These are phyloP conservation scores for Sorex fumeus DNA, from an alignment of 2,113 vertebrate genomes.

Conservation along the genomic window DNA sequence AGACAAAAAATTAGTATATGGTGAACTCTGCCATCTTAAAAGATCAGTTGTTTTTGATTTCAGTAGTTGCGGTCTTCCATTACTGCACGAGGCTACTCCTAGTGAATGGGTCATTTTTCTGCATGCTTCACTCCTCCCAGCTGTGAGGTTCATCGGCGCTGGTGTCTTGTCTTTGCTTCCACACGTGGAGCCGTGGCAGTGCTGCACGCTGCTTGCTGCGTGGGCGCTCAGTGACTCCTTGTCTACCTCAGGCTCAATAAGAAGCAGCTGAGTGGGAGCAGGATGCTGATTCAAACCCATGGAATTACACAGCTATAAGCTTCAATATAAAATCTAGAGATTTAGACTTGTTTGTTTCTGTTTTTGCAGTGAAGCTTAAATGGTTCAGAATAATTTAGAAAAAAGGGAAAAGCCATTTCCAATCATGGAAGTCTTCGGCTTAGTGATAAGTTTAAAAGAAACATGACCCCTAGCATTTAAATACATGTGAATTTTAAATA, in stretches of 20 bases:
- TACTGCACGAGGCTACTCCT: background rate
- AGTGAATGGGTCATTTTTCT: background rate
- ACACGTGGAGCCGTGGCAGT: background rate
- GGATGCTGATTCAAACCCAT: background rate
- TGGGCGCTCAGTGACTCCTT: background rate
- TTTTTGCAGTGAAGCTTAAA: conserved; percentile 19
- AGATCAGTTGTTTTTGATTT: conserved; percentile 6
- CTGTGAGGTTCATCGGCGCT: background rate
- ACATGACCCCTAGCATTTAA: conserved; percentile 1
- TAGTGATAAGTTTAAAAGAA: conserved; percentile 21
- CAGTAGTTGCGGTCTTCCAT: background rate
- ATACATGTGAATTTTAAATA: background rate
- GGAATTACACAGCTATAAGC: background rate
- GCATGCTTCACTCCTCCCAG: background rate
- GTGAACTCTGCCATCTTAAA: background rate
- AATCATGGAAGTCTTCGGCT: conserved; percentile 23
- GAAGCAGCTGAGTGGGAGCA: background rate
- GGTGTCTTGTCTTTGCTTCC: background rate
- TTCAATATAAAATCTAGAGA: conserved; percentile 47
- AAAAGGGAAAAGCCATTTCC: background rate
- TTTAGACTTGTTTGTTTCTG: background rate
- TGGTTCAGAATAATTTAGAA: conserved; percentile 45
- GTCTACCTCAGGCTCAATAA: too few relatives aligned
- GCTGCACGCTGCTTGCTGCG: background rate
- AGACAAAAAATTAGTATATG: background rate